A percentile compares a stretch with the other conserved stretches of the same genome.
phyloP scores from a whole-genome alignment of 2,113 vertebrate genomes.

The Agapornis roseicollis region DNA sequence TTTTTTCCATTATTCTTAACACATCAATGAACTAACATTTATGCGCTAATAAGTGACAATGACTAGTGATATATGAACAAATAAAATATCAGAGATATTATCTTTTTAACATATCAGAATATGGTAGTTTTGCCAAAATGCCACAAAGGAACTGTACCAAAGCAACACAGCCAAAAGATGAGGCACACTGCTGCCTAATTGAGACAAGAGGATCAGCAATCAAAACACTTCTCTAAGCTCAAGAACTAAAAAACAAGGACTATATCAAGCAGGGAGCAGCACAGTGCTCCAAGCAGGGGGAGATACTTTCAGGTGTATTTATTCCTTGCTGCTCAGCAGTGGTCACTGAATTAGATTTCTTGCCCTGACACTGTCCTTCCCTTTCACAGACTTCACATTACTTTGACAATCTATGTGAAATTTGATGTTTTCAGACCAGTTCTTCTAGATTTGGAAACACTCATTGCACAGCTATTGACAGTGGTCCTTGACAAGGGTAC shows the following conservation, averaged over 20 bases:
- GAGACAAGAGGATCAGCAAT: not conserved
- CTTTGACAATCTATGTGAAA: not conserved
- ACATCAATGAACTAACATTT: not conserved
- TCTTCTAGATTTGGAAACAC: not conserved
- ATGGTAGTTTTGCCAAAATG: not conserved
- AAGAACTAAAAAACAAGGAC: not conserved
- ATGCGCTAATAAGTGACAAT: not conserved
- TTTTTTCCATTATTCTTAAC: not conserved
- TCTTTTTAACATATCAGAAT: not conserved
- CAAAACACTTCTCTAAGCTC: not conserved
- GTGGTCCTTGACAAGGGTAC: not conserved
- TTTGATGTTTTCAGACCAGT: not conserved
- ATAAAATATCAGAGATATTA: not conserved
- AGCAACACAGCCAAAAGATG: not conserved
- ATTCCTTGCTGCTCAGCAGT: fast-evolving
- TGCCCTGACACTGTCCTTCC: not conserved
- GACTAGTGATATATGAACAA: not conserved
- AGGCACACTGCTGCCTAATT: not conserved
- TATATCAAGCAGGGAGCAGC: not conserved
- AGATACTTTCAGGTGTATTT: not conserved
- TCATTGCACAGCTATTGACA: not conserved
- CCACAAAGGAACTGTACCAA: not conserved
- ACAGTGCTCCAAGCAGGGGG: not conserved
- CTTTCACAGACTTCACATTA: not conserved
- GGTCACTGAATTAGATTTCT: not conserved